These are phyloP conservation scores for Hyles euphorbiae DNA, from an alignment of 1,140 invertebrate genomes.

Conservation along the genomic window DNA sequence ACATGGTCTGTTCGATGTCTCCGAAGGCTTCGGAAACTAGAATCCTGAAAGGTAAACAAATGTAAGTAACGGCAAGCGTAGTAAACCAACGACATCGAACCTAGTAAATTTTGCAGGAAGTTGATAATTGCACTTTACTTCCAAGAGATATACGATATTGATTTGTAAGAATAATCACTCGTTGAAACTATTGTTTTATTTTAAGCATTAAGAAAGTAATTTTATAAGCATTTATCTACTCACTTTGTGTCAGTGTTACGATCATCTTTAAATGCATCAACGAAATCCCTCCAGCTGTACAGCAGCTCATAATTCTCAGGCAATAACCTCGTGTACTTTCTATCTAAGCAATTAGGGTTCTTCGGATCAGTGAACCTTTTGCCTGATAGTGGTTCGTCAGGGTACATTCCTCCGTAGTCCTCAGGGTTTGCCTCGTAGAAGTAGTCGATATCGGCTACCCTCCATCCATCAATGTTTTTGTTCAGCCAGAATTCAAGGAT, in stretches of 20 bases:
- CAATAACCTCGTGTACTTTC: constrained; percentile 79
- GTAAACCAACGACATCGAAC: too few relatives aligned
- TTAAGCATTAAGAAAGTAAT: too few relatives aligned
- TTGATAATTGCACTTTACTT: too few relatives aligned
- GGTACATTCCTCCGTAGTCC: constrained; percentile 71
- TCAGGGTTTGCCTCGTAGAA: constrained; percentile 76
- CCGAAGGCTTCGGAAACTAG: constrained; percentile 83
- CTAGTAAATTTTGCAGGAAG: too few relatives aligned
- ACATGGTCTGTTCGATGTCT: constrained; percentile 75
- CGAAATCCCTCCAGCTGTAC: constrained; percentile 76
- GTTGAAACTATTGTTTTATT: too few relatives aligned
- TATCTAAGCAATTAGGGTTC: constrained; percentile 70
- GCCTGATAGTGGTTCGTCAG: constrained; percentile 77
- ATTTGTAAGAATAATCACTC: too few relatives aligned
- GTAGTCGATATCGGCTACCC: constrained; percentile 80
- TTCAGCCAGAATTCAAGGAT: constrained; percentile 80
- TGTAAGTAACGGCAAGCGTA: too few relatives aligned
- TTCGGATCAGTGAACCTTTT: constrained; percentile 46
- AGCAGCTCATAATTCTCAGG: constrained; percentile 77
- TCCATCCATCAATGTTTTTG: constrained; percentile 82
- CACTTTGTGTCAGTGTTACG: constrained; percentile 65
- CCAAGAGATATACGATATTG: too few relatives aligned
- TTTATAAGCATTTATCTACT: constrained; percentile 8
- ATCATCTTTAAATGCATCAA: constrained; percentile 72
- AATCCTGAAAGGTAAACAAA: too few relatives aligned